Evolutionary conservation across 2,113 vertebrate species (phyloP).

Genomic region (Eulacestoma nigropectus): DNA sequence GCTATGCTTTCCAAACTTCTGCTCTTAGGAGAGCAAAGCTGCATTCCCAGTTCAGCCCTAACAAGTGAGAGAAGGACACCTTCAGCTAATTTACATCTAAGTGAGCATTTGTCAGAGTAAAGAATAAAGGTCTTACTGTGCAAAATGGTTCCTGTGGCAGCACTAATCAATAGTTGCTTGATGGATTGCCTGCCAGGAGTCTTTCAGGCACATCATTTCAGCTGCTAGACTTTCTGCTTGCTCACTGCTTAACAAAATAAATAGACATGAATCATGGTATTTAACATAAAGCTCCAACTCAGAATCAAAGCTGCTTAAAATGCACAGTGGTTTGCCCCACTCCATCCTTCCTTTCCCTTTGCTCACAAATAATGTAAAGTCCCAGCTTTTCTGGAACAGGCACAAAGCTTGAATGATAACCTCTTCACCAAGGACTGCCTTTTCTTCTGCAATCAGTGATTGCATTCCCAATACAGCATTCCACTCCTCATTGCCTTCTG

Average conservation of each 20-base stretch:
- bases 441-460: not conserved
- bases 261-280: slow-evolving; percentile 63
- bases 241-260: slow-evolving; percentile 69
- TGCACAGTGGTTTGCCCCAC: slow-evolving; percentile 4
- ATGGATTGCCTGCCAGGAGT: slow-evolving; percentile 63
- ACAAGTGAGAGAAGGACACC: not conserved
- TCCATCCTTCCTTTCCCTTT: not conserved
- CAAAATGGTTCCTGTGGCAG: slow-evolving; percentile 43
- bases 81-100: slow-evolving; percentile 45
- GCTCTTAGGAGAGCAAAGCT: not conserved
- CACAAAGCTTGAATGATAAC: slow-evolving; percentile 14
- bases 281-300: slow-evolving; percentile 56
- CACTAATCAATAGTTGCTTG: slow-evolving; percentile 64
- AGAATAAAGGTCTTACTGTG: slow-evolving; percentile 57
- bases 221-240: slow-evolving; percentile 70
- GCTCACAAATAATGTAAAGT: not conserved
- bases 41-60: not conserved
- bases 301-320: slow-evolving; percentile 49
- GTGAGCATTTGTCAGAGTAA: slow-evolving; percentile 35
- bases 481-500: not conserved
- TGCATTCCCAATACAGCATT: not conserved
- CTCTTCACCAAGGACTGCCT: not conserved
- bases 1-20: not conserved
- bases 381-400: not conserved
- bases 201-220: slow-evolving; percentile 64